Evolutionary conservation across 2,797 vertebrate genomes (phyloP).

Genomic region (Silurus lanzhouensis): DNA sequence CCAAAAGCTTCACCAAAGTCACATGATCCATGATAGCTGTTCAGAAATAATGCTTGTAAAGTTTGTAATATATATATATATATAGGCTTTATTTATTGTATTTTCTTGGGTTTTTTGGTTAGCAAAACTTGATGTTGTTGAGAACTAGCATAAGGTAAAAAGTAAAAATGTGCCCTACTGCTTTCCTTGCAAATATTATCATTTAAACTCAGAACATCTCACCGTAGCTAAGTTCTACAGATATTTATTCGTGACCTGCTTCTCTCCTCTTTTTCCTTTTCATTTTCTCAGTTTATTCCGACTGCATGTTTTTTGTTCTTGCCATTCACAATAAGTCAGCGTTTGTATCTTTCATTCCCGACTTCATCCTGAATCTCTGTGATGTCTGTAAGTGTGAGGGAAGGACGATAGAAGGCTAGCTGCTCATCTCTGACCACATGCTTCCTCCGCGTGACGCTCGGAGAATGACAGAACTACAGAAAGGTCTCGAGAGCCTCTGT

Average conservation of each 20-base stretch:
- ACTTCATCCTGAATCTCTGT: slow-evolving; percentile 15
- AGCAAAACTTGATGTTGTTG: too few species aligned
- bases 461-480: slow-evolving; percentile 66
- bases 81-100: too few species aligned
- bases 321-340: neutral
- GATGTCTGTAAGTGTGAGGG: slow-evolving; percentile 27
- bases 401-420: slow-evolving; percentile 36
- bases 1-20: too few species aligned
- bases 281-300: neutral
- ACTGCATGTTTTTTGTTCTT: neutral
- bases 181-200: too few species aligned
- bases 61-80: too few species aligned
- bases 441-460: slow-evolving; percentile 49
- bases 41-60: too few species aligned
- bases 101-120: too few species aligned
- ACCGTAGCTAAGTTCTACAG: neutral
- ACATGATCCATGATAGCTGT: too few species aligned
- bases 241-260: neutral
- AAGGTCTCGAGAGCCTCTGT: slow-evolving; percentile 67
- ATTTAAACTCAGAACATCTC: neutral
- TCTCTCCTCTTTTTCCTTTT: neutral
- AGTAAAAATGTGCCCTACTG: too few species aligned
- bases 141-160: too few species aligned
- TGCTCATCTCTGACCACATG: slow-evolving; percentile 47
- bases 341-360: neutral